These are phyloP conservation scores for Tretioscincus oriximinensis DNA, from an alignment of 2,113 vertebrate genomes.

Conservation along the genomic window DNA sequence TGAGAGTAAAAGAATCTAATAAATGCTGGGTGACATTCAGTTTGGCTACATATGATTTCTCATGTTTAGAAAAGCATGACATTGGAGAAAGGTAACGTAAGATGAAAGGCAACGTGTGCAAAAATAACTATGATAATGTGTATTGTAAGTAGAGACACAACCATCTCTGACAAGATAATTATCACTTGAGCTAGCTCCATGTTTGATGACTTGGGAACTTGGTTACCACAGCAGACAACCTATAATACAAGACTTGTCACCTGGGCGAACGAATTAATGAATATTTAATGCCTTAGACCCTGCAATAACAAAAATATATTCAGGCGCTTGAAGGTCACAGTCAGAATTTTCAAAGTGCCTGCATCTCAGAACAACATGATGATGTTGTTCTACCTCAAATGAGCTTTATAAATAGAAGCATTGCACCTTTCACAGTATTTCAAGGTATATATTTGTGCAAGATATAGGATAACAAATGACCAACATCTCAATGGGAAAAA, in stretches of 20 bases:
- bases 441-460: conserved; percentile 39
- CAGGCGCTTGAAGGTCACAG: conserved; percentile 49
- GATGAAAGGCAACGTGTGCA: background rate
- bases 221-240: conserved; percentile 55
- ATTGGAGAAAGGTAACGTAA: conserved; percentile 19
- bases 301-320: conserved; percentile 49
- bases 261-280: conserved; percentile 42
- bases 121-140: background rate
- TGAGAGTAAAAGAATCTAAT: background rate
- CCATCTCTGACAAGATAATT: conserved; percentile 47
- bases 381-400: conserved; percentile 48
- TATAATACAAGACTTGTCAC: conserved; percentile 53
- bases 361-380: conserved; percentile 39
- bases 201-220: conserved; percentile 49
- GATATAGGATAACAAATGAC: conserved; percentile 24
- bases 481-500: conserved; percentile 9
- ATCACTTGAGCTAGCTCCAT: background rate
- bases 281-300: conserved; percentile 52
- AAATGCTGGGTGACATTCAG: background rate
- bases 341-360: conserved; percentile 46
- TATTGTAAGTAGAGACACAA: conserved; percentile 27
- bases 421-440: conserved; percentile 36
- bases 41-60: background rate
- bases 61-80: background rate
- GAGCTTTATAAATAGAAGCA: conserved; percentile 37